Evolutionary conservation across 2,888 invertebrate species (phyloP), one percentile per base, ranked within the genome.

Genomic region (Autographa pulchrina): DNA sequence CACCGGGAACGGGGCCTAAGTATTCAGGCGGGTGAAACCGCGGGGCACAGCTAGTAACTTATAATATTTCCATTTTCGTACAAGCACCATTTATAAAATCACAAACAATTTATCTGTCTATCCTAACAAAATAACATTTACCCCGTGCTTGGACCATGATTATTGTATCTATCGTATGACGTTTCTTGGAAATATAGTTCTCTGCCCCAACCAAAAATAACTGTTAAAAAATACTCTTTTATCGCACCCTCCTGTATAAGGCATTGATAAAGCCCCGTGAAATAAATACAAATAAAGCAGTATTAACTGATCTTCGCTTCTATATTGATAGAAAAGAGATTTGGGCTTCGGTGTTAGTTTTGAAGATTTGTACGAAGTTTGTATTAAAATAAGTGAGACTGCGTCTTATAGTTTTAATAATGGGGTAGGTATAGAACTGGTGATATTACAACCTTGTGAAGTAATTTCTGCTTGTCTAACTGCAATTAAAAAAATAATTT

Each of bases 171-270:
- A 35, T 35, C 1, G 38, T 0, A 38, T 38, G 11, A 0, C 48
- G n/a, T n/a, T 48, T 48, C n/a, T n/a, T n/a, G 48, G n/a, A n/a
- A 48, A n/a, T n/a, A 48, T 48, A 48, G n/a, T 48, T 48, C 48
- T 6, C n/a, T 48, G 48, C 5, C 5, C 2, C 48, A 48, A 48
- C 60, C 41, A n/a, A 71, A 75, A 75, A 78, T 20, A 60, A 62
- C 75, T 48, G 65, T 65, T 65, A 56, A 74, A 43, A 65, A 59
- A 62, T 31, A 60, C 54, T 64, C 14, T 54, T 18, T 61, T 52
- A 63, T 74, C 31, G 35, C 16, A 64, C 66, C 64, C 64, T 75
- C 7, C 20, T 13, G 16, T 71, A 43, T 18, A 52, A 41, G 41
- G 41, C n/a, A 25, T 56, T 56, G 25, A 56, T 56, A 56, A 56